Conservation (phyloP, 2,888 invertebrate genomes). For the Leucozona laternaria region DNA sequence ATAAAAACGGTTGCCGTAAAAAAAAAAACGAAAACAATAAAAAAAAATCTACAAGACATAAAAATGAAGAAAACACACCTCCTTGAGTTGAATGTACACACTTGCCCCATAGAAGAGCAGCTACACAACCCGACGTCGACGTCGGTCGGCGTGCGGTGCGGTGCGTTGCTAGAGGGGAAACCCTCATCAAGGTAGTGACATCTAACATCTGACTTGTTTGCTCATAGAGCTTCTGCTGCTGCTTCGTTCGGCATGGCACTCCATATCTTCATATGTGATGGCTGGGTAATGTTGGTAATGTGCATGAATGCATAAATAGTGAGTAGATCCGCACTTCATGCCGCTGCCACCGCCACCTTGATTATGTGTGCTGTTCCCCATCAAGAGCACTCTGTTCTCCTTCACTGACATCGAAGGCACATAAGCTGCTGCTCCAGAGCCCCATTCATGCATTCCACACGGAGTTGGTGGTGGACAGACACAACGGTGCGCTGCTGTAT, state of each 20-base stretch:
- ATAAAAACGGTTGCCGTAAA: conserved; percentile 17
- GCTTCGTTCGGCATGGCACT: conserved; percentile 1
- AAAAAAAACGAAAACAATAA: neutral
- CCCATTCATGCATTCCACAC: conserved; percentile 60
- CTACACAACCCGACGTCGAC: neutral
- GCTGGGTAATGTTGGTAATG: conserved; percentile 32
- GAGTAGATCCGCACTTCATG: conserved; percentile 56
- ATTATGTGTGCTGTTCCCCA: conserved; percentile 51
- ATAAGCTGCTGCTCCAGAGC: conserved; percentile 14
- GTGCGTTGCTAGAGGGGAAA: conserved; percentile 14
- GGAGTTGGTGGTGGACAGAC: conserved; percentile 52
- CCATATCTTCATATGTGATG: conserved; percentile 11
- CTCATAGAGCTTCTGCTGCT: conserved; percentile 33
- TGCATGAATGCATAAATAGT: conserved; percentile 64
- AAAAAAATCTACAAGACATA: conserved; percentile 33
- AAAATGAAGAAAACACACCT: conserved; percentile 61
- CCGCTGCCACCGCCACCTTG: neutral
- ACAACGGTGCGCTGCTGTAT: conserved; percentile 57
- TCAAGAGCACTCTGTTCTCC: conserved; percentile 62
- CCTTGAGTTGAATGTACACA: conserved; percentile 66
- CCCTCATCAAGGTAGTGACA: conserved; percentile 71
- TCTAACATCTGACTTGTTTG: conserved; percentile 75
- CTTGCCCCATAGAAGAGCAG: conserved; percentile 11
- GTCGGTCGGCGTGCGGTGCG: neutral
- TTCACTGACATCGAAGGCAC: conserved; percentile 46